Evolutionary conservation across 2,113 vertebrate genomes (phyloP).

Genomic region (Myrmecophaga tridactyla): DNA sequence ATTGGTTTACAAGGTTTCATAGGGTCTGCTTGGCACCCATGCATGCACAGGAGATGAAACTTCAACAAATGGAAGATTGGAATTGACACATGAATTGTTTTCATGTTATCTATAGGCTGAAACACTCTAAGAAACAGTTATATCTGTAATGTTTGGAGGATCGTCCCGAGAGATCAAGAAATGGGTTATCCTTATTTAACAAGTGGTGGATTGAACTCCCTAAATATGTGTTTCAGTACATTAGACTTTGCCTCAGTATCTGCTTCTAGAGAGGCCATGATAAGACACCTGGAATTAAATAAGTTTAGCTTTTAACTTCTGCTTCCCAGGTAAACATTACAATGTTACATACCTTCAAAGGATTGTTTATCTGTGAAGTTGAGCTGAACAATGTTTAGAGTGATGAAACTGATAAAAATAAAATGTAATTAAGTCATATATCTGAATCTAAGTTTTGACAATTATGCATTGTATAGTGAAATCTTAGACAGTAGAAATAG

Average conservation of each 20-base stretch:
- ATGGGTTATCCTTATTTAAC: too few relatives aligned
- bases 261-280: background rate
- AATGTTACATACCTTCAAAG: background rate
- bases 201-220: too few relatives aligned
- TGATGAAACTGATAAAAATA: background rate
- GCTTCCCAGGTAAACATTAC: background rate
- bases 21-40: too few relatives aligned
- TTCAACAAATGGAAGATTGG: too few relatives aligned
- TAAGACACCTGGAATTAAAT: constrained; percentile 8
- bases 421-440: background rate
- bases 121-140: too few relatives aligned
- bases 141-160: too few relatives aligned
- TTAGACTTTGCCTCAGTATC: background rate
- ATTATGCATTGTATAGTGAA: background rate
- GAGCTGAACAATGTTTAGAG: background rate
- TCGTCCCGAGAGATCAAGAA: too few relatives aligned
- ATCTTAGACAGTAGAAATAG: background rate
- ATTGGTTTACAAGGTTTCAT: too few relatives aligned
- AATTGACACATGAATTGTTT: too few relatives aligned
- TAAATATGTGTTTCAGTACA: too few relatives aligned
- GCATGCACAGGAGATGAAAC: too few relatives aligned
- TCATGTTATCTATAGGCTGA: too few relatives aligned
- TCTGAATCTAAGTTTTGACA: background rate
- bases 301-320: background rate
- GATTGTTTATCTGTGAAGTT: background rate